Evolutionary conservation across 2,797 vertebrate species (phyloP).

Genomic region (Enteromius fasciolatus): DNA sequence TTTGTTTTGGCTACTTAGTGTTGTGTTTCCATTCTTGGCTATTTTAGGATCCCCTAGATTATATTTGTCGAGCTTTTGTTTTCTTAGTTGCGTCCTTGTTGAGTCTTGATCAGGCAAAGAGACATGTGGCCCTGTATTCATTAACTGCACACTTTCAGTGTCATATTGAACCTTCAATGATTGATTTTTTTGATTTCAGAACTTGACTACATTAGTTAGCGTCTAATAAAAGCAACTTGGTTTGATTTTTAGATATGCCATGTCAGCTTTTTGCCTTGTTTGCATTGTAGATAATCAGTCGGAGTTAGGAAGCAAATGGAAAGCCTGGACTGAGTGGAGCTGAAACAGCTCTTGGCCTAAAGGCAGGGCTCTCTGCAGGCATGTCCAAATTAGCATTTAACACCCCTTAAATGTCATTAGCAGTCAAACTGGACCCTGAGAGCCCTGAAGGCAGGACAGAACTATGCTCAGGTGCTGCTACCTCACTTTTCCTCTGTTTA

Average conservation of each 20-base stretch:
- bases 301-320: not conserved
- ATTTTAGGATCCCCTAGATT: not conserved
- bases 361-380: slow-evolving; percentile 75
- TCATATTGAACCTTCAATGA: not conserved
- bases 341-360: slow-evolving; percentile 66
- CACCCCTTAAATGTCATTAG: slow-evolving; percentile 83
- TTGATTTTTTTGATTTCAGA: not conserved
- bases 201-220: too few relatives aligned
- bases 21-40: not conserved
- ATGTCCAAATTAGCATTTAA: slow-evolving; percentile 72
- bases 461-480: slow-evolving; percentile 25
- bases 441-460: slow-evolving; percentile 73
- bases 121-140: not conserved
- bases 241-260: not conserved
- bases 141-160: not conserved
- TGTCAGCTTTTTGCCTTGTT: not conserved
- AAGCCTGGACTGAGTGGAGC: slow-evolving; percentile 8
- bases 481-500: slow-evolving; percentile 10
- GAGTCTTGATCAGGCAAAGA: not conserved
- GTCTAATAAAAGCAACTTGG: not conserved
- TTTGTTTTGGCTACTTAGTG: slow-evolving; percentile 34
- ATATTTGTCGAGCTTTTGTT: not conserved
- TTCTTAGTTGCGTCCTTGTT: not conserved
- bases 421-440: slow-evolving; percentile 81
- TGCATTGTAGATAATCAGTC: not conserved